Base-by-base conservation (phyloP, 2,113 vertebrate genomes). In the Amphiprion percula region DNA sequence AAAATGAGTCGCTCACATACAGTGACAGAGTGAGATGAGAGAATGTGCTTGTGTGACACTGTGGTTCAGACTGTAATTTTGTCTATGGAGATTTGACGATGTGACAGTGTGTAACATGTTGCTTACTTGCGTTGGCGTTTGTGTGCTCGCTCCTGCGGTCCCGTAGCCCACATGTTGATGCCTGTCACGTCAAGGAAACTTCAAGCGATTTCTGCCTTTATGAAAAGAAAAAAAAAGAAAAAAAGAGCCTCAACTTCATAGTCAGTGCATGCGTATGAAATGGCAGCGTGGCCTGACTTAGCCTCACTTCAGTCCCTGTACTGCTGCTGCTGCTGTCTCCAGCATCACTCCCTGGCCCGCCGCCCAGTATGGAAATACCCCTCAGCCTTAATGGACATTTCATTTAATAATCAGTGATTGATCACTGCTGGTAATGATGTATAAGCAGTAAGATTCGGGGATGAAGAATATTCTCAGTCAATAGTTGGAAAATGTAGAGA, bases 321-420 rank as follows among this genome's bases (percentile, higher is more conserved):
- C 63, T 52, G 19, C 60, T 75, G 30, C 30, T 26, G 30, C 30
- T 30, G 74, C 81, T 67, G 69, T 74, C 78, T 71, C 50, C 30
- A 16, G 66, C 75, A 58, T 56, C 65, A 24, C 49, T 68, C 16
- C 28, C 80, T 93, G 90, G 90, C 88, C 69, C 12, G 9, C 33
- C 1, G 86, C 90, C 91, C 84, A 37, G 87, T 83, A 91, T 92
- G 87, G 86, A 88, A 92, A 90, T 92, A 62, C 77, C 82, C 75
- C 71, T 70, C 74, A 74, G 63, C 49, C 83, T 76, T 91, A 91
- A 93, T 90, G 87, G 89, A 89, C 87, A 86, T 90, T 91, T 93
- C 82, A 92, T 92, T 92, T 90, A 92, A 92, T 92, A 92, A 93
- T 90, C 89, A 85, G 84, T 86, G 90, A 93, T 93, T 90, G 92